These are phyloP conservation scores for Dendroctonus valens DNA, from an alignment of 1,140 invertebrate genomes.

Conservation along the genomic window DNA sequence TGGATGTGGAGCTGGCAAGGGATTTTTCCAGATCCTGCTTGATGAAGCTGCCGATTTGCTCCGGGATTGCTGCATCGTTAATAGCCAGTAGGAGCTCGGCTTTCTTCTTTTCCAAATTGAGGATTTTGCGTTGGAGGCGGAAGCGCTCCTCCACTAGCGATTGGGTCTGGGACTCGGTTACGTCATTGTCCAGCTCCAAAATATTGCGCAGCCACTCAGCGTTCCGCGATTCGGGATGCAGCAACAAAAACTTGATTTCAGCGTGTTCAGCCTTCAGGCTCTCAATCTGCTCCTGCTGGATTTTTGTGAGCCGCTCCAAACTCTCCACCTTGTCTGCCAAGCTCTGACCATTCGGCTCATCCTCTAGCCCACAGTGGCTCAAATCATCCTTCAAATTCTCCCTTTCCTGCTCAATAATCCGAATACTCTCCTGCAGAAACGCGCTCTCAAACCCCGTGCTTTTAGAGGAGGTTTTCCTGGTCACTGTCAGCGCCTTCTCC, in stretches of 20 bases:
- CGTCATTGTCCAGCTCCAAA: constrained; percentile 24
- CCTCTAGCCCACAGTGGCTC: constrained; percentile 1
- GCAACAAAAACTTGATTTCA: constrained; percentile 35
- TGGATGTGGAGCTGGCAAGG: not conserved
- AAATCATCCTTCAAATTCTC: constrained; percentile 30
- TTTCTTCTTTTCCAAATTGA: constrained; percentile 34
- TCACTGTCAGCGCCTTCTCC: constrained; percentile 27
- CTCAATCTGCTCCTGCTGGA: constrained; percentile 24
- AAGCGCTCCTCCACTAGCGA: constrained; percentile 27
- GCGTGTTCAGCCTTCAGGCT: constrained; percentile 29
- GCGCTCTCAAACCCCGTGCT: constrained; percentile 10
- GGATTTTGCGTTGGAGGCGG: constrained; percentile 27
- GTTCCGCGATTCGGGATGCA: constrained; percentile 27
- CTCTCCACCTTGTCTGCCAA: constrained; percentile 16
- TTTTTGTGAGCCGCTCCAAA: constrained; percentile 19
- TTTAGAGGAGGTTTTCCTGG: constrained; percentile 17
- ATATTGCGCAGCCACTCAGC: constrained; percentile 32
- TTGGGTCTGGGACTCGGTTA: not conserved
- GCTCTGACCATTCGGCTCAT: not conserved
- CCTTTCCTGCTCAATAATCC: constrained; percentile 30
- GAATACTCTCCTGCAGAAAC: constrained; percentile 26
- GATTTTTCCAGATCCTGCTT: constrained; percentile 27
- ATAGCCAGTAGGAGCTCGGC: constrained; percentile 33
- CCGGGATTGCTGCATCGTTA: constrained; percentile 19
- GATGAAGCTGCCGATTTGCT: constrained; percentile 8